These are phyloP conservation scores for Uropetala carovei DNA, from an alignment of 2,888 invertebrate genomes.

Conservation along the genomic window DNA sequence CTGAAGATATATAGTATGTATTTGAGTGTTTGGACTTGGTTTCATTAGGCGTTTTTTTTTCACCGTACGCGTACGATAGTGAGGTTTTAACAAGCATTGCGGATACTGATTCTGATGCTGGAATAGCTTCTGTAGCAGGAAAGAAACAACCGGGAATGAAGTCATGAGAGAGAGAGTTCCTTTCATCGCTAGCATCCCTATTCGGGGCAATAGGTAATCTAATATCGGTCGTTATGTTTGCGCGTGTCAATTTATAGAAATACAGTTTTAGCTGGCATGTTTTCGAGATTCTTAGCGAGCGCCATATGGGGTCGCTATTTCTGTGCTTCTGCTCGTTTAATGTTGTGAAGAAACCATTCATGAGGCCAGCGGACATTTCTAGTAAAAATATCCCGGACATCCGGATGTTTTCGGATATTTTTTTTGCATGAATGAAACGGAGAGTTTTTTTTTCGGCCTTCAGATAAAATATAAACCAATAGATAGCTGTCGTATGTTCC, in stretches of 20 bases:
- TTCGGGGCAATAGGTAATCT: neutral
- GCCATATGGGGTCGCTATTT: constrained; percentile 1
- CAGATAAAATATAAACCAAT: too few relatives aligned
- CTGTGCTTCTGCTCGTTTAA: neutral
- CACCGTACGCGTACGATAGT: too few relatives aligned
- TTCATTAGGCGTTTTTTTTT: too few relatives aligned
- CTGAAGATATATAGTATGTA: too few relatives aligned
- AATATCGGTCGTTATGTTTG: neutral
- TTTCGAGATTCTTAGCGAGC: neutral
- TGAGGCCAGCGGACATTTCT: neutral
- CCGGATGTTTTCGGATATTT: neutral
- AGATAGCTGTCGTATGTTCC: too few relatives aligned
- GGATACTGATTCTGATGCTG: too few relatives aligned
- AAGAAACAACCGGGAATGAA: neutral
- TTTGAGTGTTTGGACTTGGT: too few relatives aligned
- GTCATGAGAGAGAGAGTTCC: neutral
- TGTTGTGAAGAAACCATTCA: neutral
- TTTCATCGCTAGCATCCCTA: neutral
- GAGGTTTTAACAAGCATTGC: too few relatives aligned
- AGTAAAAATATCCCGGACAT: neutral
- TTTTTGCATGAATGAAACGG: too few relatives aligned
- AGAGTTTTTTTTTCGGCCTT: too few relatives aligned
- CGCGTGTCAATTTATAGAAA: constrained; percentile 12
- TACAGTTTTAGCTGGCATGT: neutral
- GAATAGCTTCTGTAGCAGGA: neutral